Base-by-base conservation (phyloP, 2,113 vertebrate species). In the Toxotes jaculatrix region DNA sequence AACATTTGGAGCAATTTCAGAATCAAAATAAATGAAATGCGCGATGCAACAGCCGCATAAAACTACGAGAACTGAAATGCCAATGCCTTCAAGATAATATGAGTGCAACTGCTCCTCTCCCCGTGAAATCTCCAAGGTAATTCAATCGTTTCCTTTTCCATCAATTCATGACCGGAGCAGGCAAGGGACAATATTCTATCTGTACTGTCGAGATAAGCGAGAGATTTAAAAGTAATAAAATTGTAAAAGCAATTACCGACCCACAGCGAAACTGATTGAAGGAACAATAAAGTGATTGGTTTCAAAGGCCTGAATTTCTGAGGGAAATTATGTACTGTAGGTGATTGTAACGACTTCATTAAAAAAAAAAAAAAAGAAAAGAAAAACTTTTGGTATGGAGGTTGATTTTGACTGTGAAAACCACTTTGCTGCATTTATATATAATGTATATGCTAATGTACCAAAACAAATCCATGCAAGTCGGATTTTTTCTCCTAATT, bases 151-250 rank as follows among this genome's bases (percentile, higher is more conserved):
- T 88, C 90, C 91, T 90, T 89, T 89, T 79, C 82, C 85, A 93
- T 92, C 91, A 93, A 79, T 90, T 88, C 82, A 87, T 45, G 59
- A 87, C 86, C 87, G 70, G 84, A 89, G 87, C 77, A 79, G 84
- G 87, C 83, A 88, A 66, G 57, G 87, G 76, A 79, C 88, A 86
- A 92, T 93, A 93, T 93, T 93, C 88, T 92, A 93, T 87, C 88
- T 90, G 87, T 82, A 55, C 75, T 59, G 78, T 69, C 11, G 70
- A 91, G 92, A 95, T 94, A 95, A 94, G 92, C 72, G 75, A 79
- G 60, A 86, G 83, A 90, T 93, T 93, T 92, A 91, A 93, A 94
- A 94, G 89, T 92, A 93, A 94, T 93, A 93, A 86, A 91, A 88
- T 70, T 90, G 89, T 91, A 88, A 91, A 95, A 92, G 89, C 91